Percentiles rank a stretch among this genome's conserved stretches.
phyloP scores from a whole-genome alignment of 2,888 invertebrate species.

The Pristionchus arcanus region DNA sequence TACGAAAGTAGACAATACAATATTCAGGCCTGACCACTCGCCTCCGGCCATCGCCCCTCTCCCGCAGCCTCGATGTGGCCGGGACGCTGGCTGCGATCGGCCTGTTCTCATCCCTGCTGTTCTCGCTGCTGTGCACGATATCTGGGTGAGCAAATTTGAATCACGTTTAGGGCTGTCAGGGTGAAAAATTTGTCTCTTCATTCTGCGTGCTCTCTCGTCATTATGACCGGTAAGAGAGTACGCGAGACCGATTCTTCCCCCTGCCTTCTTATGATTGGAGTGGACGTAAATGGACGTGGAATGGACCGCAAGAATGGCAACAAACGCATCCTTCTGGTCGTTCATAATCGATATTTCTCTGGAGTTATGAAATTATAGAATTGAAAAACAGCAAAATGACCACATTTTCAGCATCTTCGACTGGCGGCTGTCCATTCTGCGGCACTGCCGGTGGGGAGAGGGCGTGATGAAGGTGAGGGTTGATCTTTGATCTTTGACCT shows the following conservation, averaged over 20 bases:
- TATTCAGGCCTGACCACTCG: constrained; percentile 7
- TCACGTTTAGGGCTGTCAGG: no score
- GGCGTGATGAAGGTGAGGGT: background rate
- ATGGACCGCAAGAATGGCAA: no score
- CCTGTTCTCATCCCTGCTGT: constrained; percentile 61
- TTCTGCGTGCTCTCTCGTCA: background rate
- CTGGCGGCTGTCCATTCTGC: constrained; percentile 57
- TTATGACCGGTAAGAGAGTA: background rate
- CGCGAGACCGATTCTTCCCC: no score
- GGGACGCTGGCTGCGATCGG: constrained; percentile 39
- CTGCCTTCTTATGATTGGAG: no score
- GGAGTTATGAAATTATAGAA: no score
- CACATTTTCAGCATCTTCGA: constrained; percentile 55
- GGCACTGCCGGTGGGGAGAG: constrained; percentile 66
- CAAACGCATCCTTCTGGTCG: no score
- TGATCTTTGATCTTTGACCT: background rate
- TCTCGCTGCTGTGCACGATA: constrained; percentile 65
- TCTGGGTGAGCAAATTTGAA: background rate
- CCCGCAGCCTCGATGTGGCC: background rate
- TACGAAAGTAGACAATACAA: no score
- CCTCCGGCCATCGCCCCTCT: background rate
- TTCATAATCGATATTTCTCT: no score
- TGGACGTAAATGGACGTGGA: no score
- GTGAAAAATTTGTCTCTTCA: no score
- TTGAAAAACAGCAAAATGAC: no score